Evolutionary conservation across 64 coral and sea anemone genomes (phyloP), one percentile per base, ranked within the genome.

Genomic region (Trachythela sp.): DNA sequence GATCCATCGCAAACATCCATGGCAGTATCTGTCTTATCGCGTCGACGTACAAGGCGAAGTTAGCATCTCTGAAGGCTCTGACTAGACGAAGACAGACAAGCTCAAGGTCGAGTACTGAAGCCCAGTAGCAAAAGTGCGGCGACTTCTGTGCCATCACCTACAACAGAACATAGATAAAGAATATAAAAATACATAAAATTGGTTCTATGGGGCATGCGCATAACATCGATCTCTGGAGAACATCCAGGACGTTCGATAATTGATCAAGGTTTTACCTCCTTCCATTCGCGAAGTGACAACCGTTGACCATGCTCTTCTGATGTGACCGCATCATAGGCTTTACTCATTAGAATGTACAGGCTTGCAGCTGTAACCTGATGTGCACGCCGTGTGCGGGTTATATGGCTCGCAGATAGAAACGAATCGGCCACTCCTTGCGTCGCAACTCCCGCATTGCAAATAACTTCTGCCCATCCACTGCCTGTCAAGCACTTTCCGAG

Each of bases 351-450:
- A 35, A 40, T 68, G 58, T 48, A 13, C 30, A 77, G 67, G 76
- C 31, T 40, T 29, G 67, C 67, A 11, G 54, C 54, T 56, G 87
- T 89, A 35, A 89, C 45, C 39, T 89, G 87, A 76, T 89, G 87
- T 30, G 87, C 87, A 39, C 68, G 87, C 29, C 87, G 54, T 32
- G 87, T 89, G 39, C 68, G 71, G 27, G 87, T 89, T 42, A 89
- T 30, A 67, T 89, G 87, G 40, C 87, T 77, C n/a, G 40, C 60
- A 42, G 59, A 27, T 40, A 89, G 0, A 45, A 89, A 89, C 27
- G 87, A 89, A 89, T 89, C 68, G 17, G 64, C 87, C 20, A 77
- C 68, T 36, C 87, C 87, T 89, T 58, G 60, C 40, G 87, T 68
- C 17, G 87, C 87, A 40, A 89, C 87, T 30, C 64, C 64, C 20